Conservation (phyloP, 2,888 invertebrate species). For the Nebria brevicollis region DNA sequence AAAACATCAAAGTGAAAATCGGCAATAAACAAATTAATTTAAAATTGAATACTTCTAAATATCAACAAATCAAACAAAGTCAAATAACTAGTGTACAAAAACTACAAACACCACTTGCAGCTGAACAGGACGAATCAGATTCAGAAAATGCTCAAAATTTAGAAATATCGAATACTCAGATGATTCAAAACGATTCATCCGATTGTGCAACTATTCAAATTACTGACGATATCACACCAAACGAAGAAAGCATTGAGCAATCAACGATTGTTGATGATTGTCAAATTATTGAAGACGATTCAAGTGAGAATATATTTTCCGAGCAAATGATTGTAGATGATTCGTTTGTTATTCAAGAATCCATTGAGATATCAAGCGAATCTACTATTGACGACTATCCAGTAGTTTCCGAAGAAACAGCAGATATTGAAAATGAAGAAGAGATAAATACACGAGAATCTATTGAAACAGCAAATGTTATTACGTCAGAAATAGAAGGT, state of each 20-base stretch:
- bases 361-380: background rate
- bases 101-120: background rate
- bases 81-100: background rate
- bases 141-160: background rate
- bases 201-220: background rate
- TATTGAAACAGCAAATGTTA: background rate
- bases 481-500: background rate
- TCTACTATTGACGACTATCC: background rate
- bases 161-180: background rate
- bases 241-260: background rate
- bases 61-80: background rate
- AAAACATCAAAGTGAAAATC: background rate
- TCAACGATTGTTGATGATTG: background rate
- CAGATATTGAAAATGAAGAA: background rate
- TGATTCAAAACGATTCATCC: no score
- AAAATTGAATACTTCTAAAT: background rate
- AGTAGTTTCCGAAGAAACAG: background rate
- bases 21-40: background rate
- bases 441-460: background rate
- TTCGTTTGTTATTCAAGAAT: background rate
- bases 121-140: background rate
- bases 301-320: background rate
- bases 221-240: background rate
- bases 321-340: background rate
- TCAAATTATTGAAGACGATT: background rate